These are phyloP conservation scores for Megalopta genalis DNA, from an alignment of 1,140 invertebrate species.

Conservation along the genomic window DNA sequence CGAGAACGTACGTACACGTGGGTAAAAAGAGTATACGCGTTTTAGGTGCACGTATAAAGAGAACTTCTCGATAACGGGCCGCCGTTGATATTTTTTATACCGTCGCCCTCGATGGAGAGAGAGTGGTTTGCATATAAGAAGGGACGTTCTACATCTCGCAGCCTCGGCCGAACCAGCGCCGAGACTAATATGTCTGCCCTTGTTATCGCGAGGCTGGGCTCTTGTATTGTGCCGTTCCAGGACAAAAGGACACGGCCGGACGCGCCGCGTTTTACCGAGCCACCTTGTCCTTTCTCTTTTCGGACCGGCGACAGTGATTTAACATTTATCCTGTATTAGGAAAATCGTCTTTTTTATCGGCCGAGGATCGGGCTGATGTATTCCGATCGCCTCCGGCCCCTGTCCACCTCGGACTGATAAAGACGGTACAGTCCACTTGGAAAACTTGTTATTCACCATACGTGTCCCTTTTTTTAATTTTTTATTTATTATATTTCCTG, in stretches of 20 bases:
- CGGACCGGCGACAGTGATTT: background rate
- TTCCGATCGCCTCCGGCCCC: background rate
- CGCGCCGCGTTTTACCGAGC: background rate
- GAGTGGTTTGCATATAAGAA: conserved; percentile 46
- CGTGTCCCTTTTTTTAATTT: too few species aligned
- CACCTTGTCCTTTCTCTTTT: background rate
- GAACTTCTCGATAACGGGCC: conserved; percentile 57
- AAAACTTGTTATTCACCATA: too few species aligned
- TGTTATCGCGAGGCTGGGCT: conserved; percentile 16
- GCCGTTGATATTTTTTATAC: conserved; percentile 61
- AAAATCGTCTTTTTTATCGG: background rate
- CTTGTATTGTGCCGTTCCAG: conserved; percentile 26
- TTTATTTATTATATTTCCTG: too few species aligned
- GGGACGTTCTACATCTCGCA: conserved; percentile 29
- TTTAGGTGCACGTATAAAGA: conserved; percentile 54
- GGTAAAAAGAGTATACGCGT: conserved; percentile 48
- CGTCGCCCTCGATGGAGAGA: conserved; percentile 41
- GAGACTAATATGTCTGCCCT: conserved; percentile 29
- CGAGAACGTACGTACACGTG: conserved; percentile 21
- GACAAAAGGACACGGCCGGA: conserved; percentile 32
- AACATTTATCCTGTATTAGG: background rate
- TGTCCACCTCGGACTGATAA: too few species aligned
- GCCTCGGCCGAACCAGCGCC: background rate
- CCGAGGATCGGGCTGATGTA: background rate
- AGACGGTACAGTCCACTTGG: too few species aligned